Conservation (phyloP, 2,797 vertebrate species). For the Mastacembelus armatus region DNA sequence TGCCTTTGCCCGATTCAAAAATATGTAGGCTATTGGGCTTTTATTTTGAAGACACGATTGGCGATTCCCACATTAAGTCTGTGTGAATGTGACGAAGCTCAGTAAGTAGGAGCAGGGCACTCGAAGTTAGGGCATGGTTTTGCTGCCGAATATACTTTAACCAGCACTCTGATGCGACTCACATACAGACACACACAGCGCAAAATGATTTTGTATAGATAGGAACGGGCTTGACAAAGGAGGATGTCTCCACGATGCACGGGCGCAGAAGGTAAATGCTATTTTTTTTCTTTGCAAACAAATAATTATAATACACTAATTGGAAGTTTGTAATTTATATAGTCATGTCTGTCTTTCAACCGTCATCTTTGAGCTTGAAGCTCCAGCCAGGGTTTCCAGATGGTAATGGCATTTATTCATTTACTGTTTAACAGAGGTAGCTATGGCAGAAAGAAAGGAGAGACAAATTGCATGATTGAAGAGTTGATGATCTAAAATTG, state of each 20-base stretch:
- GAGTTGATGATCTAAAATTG: too few relatives aligned
- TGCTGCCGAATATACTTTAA: conserved; percentile 11
- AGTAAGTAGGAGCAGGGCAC: conserved; percentile 4
- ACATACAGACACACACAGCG: background rate
- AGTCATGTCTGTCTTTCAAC: too few relatives aligned
- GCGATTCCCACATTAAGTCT: background rate
- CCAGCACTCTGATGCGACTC: background rate
- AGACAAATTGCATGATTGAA: too few relatives aligned
- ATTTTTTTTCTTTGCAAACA: too few relatives aligned
- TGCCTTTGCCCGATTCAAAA: background rate
- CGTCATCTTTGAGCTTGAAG: too few relatives aligned
- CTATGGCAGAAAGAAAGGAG: too few relatives aligned
- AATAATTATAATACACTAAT: too few relatives aligned
- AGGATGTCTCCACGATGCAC: background rate
- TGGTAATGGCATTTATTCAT: too few relatives aligned
- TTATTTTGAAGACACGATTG: conserved; percentile 52
- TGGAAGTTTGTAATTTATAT: too few relatives aligned
- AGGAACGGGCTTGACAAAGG: background rate
- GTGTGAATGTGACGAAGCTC: conserved; percentile 4
- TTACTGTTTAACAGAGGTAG: too few relatives aligned
- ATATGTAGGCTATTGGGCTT: conserved; percentile 16
- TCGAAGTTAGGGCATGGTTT: conserved; percentile 4
- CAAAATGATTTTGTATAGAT: background rate
- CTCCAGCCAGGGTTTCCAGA: too few relatives aligned
- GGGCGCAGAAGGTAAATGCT: conserved; percentile 25